A percentile compares a stretch with the other conserved stretches of the same genome.
Evolutionary conservation across 2,797 vertebrate genomes (phyloP).

Genomic region (Enteromius trimaculatus): DNA sequence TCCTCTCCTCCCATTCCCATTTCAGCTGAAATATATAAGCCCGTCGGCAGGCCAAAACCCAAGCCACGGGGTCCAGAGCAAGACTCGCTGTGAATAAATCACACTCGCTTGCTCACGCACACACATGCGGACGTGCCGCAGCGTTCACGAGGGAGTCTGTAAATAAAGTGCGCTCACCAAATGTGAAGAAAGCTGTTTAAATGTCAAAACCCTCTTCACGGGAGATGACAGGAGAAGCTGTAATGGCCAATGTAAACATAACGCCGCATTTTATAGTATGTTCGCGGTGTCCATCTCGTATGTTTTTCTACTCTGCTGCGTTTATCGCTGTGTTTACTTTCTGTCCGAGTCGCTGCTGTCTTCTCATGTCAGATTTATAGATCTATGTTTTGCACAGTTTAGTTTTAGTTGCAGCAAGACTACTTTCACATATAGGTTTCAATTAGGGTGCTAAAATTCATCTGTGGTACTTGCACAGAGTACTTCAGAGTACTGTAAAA

Average conservation of each 20-base stretch:
- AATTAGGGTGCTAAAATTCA: not conserved
- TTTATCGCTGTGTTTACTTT: slow-evolving; percentile 12
- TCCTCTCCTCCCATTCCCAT: slow-evolving; percentile 28
- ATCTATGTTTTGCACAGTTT: not conserved
- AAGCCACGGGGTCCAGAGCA: slow-evolving; percentile 68
- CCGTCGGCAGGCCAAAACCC: slow-evolving; percentile 49
- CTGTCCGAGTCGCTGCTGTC: not conserved
- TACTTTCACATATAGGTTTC: not conserved
- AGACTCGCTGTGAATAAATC: slow-evolving; percentile 73
- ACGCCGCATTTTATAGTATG: slow-evolving; percentile 60
- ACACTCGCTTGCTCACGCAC: slow-evolving; percentile 49
- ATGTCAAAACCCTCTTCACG: slow-evolving; percentile 74
- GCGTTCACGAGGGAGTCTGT: slow-evolving; percentile 30
- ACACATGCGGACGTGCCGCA: slow-evolving; percentile 5
- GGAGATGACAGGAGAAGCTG: slow-evolving; percentile 57
- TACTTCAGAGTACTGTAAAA: not conserved
- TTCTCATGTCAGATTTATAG: not conserved
- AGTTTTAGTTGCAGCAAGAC: not conserved
- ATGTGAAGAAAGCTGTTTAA: slow-evolving; percentile 79
- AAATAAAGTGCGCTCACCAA: slow-evolving; percentile 57
- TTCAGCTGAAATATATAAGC: slow-evolving; percentile 52
- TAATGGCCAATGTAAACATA: slow-evolving; percentile 43
- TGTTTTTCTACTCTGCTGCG: not conserved
- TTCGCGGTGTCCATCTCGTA: slow-evolving; percentile 48
- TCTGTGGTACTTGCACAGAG: not conserved